Percentiles rank a stretch among this genome's conserved stretches.
These are phyloP conservation scores for Pelochelys cantorii DNA, from an alignment of 2,797 vertebrate genomes.

Conservation along the genomic window DNA sequence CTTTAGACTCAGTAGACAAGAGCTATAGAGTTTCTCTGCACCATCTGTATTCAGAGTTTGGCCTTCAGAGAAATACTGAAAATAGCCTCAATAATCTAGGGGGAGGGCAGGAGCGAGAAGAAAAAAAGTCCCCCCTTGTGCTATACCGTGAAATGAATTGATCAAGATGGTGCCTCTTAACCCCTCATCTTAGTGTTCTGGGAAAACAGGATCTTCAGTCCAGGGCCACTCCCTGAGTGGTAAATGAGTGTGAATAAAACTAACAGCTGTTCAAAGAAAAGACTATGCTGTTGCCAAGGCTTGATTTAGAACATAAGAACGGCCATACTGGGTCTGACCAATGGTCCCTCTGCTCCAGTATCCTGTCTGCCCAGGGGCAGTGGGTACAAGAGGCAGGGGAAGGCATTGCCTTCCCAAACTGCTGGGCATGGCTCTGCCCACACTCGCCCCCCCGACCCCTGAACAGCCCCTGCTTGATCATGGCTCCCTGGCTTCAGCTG, in stretches of 20 bases:
- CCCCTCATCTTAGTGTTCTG: neutral
- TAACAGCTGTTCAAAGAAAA: neutral
- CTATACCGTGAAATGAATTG: neutral
- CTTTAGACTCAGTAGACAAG: neutral
- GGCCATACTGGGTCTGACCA: neutral
- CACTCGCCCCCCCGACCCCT: too few relatives aligned
- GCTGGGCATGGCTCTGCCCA: too few relatives aligned
- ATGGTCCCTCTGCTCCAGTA: neutral
- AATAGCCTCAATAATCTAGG: neutral
- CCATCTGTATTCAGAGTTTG: rapidly evolving
- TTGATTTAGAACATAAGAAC: too few relatives aligned
- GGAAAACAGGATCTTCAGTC: neutral
- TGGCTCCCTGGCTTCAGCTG: too few relatives aligned
- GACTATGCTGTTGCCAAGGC: neutral
- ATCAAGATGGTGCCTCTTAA: neutral
- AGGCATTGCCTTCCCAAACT: too few relatives aligned
- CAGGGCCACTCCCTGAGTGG: constrained; percentile 30
- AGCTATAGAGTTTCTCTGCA: rapidly evolving
- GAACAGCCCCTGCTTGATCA: too few relatives aligned
- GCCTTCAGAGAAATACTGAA: neutral
- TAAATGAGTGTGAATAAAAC: neutral
- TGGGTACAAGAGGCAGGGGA: too few relatives aligned
- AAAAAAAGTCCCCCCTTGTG: neutral
- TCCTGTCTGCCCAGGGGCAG: neutral
- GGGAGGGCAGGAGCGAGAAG: neutral